These are phyloP conservation scores for Cylindroiulus punctatus DNA, from an alignment of 2,888 invertebrate genomes.

Conservation along the genomic window DNA sequence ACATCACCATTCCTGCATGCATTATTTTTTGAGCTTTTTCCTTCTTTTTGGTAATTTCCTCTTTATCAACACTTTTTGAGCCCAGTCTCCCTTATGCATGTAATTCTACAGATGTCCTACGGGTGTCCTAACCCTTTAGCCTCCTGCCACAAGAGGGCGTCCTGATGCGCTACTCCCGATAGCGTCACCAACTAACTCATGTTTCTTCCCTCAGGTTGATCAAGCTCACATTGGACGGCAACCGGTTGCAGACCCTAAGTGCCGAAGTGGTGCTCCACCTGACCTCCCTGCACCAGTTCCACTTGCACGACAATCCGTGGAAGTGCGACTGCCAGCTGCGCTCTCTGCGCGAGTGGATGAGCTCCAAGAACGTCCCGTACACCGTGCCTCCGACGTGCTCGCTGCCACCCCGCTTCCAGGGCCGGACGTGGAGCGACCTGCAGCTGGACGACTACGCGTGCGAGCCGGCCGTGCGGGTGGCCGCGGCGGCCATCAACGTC, in stretches of 20 bases:
- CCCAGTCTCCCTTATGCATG: too few species aligned
- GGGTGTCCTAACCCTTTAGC: too few species aligned
- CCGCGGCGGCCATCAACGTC: constrained; percentile 76
- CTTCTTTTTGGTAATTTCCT: too few species aligned
- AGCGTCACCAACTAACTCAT: constrained; percentile 67
- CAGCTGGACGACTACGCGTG: constrained; percentile 86
- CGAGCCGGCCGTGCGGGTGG: constrained; percentile 78
- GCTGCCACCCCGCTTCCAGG: constrained; percentile 73
- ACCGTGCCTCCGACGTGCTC: constrained; percentile 79
- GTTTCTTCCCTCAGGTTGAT: constrained; percentile 69
- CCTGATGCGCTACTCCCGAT: too few species aligned
- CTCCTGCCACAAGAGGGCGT: too few species aligned
- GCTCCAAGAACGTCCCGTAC: constrained; percentile 78
- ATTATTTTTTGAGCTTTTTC: too few species aligned
- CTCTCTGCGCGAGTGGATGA: constrained; percentile 81
- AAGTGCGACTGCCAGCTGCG: constrained; percentile 85
- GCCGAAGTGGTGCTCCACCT: constrained; percentile 77
- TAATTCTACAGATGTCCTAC: too few species aligned
- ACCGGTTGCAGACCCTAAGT: constrained; percentile 78
- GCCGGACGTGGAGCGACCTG: constrained; percentile 79
- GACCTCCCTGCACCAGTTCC: constrained; percentile 78
- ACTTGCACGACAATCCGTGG: constrained; percentile 88
- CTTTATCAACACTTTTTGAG: too few species aligned
- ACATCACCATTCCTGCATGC: too few species aligned
- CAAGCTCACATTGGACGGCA: constrained; percentile 81